Evolutionary conservation across 2,888 invertebrate species (phyloP).

Genomic region (Drosophila mimica): DNA sequence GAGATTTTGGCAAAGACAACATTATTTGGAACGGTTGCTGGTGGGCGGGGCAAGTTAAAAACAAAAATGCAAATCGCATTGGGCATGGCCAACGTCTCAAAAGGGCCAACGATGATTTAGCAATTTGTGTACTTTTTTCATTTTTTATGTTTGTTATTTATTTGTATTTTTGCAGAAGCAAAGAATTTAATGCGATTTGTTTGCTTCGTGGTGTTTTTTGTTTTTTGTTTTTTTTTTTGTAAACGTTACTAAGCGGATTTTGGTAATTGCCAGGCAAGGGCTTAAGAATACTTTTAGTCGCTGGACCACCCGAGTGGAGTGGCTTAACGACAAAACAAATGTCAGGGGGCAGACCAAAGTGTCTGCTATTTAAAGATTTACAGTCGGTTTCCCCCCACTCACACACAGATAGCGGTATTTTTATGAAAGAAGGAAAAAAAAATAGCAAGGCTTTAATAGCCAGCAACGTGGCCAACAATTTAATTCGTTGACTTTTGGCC

Average conservation of each 20-base stretch:
- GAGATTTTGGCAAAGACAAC: conserved; percentile 56
- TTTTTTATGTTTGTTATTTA: not conserved
- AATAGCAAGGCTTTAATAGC: conserved; percentile 52
- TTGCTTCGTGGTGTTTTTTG: conserved; percentile 8
- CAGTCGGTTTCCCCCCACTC: conserved; percentile 23
- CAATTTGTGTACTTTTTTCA: conserved; percentile 58
- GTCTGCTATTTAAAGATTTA: conserved; percentile 53
- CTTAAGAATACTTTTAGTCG: conserved; percentile 49
- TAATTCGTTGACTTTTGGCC: conserved; percentile 47
- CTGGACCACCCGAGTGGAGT: conserved; percentile 60
- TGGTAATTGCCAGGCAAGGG: conserved; percentile 63
- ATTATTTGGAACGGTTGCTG: conserved; percentile 44
- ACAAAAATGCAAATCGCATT: conserved; percentile 63
- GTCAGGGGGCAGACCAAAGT: conserved; percentile 58
- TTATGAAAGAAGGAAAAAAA: not conserved
- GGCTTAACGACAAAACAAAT: conserved; percentile 72
- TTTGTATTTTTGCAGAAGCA: conserved; percentile 27
- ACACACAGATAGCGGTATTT: conserved; percentile 54
- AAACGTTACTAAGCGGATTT: conserved; percentile 74
- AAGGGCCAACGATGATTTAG: conserved; percentile 71
- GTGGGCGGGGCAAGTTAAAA: conserved; percentile 19
- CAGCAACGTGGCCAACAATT: conserved; percentile 53
- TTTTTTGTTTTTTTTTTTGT: conserved; percentile 30
- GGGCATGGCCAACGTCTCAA: conserved; percentile 45
- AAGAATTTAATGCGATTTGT: conserved; percentile 59